A percentile compares a stretch with the other conserved stretches of the same genome.
These are phyloP conservation scores for Coccyzus lansbergi DNA, from an alignment of 2,797 vertebrate species.

Conservation along the genomic window DNA sequence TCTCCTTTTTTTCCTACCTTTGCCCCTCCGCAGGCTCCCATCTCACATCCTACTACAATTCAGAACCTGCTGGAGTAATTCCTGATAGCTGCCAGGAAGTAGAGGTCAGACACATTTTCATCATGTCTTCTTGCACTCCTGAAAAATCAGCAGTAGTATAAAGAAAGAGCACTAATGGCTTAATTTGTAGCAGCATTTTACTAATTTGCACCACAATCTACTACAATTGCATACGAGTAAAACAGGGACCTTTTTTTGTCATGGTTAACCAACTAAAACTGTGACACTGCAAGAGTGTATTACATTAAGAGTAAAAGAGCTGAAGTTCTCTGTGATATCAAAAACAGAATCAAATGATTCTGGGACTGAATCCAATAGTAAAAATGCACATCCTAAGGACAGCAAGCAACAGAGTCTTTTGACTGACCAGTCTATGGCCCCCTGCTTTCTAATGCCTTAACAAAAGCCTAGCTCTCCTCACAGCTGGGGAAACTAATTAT, in stretches of 20 bases:
- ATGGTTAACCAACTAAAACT: not conserved
- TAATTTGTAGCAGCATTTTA: not conserved
- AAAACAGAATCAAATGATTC: not conserved
- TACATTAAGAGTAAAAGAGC: not conserved
- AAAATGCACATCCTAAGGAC: slow-evolving; percentile 1
- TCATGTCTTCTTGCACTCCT: not conserved
- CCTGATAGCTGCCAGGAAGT: not conserved
- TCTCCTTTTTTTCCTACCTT: not conserved
- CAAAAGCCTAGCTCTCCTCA: not conserved
- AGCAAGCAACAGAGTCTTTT: not conserved
- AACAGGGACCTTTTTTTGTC: not conserved
- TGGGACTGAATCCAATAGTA: slow-evolving; percentile 5
- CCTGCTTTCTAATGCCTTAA: not conserved
- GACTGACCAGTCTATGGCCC: not conserved
- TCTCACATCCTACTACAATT: not conserved
- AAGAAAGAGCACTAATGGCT: not conserved
- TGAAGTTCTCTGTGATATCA: not conserved
- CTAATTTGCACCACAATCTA: not conserved
- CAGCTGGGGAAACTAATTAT: slow-evolving; percentile 16
- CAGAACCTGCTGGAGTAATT: not conserved
- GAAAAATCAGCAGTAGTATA: rapidly evolving
- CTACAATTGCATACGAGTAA: rapidly evolving
- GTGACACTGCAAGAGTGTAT: not conserved
- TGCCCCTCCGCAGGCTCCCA: not conserved
- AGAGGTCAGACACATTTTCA: not conserved